Conservation (phyloP, 2,113 vertebrate genomes). For the Gallinago jamesoni region DNA sequence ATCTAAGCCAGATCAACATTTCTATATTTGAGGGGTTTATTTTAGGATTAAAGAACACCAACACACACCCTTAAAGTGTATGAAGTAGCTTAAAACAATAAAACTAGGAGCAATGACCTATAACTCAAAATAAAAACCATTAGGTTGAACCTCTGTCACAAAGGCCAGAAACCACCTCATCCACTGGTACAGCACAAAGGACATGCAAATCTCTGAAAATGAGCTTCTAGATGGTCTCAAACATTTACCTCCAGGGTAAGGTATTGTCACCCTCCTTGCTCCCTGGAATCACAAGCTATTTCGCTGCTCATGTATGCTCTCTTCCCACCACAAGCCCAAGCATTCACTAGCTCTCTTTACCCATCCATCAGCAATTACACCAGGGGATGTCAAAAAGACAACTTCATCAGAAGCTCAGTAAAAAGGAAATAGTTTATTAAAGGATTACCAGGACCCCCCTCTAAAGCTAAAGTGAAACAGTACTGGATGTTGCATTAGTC, state of each 20-base stretch:
- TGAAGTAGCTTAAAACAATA: not conserved
- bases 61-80: not conserved
- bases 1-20: not conserved
- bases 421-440: not conserved
- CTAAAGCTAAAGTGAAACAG: not conserved
- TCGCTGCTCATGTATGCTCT: not conserved
- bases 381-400: not conserved
- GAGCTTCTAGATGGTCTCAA: not conserved
- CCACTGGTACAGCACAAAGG: not conserved
- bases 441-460: not conserved
- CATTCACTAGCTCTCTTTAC: not conserved
- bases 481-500: not conserved
- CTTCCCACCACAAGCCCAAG: not conserved
- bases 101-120: not conserved
- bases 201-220: not conserved
- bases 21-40: not conserved
- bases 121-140: not conserved
- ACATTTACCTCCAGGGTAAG: accelerated
- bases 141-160: not conserved
- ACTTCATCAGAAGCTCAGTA: not conserved
- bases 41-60: not conserved
- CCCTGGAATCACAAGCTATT: not conserved
- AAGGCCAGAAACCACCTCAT: not conserved
- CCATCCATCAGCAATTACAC: not conserved
- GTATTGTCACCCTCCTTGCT: not conserved